A percentile compares a stretch with the other conserved stretches of the same genome.
Conservation (phyloP, 1,140 invertebrate genomes). For the Drosophila prosaltans region DNA sequence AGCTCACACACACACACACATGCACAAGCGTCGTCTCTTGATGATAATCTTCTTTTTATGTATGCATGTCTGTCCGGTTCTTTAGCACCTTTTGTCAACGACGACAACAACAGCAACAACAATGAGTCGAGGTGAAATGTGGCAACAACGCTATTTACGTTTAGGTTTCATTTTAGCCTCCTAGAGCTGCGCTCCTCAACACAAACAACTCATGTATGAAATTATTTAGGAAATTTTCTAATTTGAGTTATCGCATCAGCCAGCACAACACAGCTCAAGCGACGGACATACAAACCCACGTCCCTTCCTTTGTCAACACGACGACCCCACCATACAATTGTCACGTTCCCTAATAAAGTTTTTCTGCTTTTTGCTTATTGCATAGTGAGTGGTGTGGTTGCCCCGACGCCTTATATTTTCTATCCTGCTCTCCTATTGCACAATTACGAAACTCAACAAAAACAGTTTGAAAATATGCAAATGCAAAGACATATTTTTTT, state of each 20-base stretch:
- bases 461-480: not conserved
- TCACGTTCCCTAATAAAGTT: slow-evolving; percentile 49
- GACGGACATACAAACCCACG: not conserved
- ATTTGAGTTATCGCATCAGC: slow-evolving; percentile 71
- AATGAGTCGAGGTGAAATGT: slow-evolving; percentile 41
- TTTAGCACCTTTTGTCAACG: slow-evolving; percentile 77
- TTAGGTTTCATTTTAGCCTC: slow-evolving; percentile 22
- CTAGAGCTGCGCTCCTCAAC: slow-evolving; percentile 2
- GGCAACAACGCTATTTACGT: slow-evolving; percentile 51
- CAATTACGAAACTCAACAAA: slow-evolving; percentile 48
- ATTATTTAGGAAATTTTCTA: slow-evolving; percentile 78
- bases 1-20: slow-evolving; percentile 25
- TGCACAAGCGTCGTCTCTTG: slow-evolving; percentile 48
- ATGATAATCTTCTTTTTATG: slow-evolving; percentile 62
- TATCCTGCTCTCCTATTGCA: slow-evolving; percentile 34
- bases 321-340: slow-evolving; percentile 3
- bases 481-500: not conserved
- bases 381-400: no score
- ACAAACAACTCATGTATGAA: slow-evolving; percentile 67
- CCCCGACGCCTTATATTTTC: not conserved
- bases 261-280: not conserved
- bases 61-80: slow-evolving; percentile 55
- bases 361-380: not conserved
- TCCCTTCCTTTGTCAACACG: slow-evolving; percentile 8
- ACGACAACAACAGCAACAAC: not conserved